phyloP scores from a whole-genome alignment of 2,113 vertebrate genomes.

The Ranitomeya imitator region DNA sequence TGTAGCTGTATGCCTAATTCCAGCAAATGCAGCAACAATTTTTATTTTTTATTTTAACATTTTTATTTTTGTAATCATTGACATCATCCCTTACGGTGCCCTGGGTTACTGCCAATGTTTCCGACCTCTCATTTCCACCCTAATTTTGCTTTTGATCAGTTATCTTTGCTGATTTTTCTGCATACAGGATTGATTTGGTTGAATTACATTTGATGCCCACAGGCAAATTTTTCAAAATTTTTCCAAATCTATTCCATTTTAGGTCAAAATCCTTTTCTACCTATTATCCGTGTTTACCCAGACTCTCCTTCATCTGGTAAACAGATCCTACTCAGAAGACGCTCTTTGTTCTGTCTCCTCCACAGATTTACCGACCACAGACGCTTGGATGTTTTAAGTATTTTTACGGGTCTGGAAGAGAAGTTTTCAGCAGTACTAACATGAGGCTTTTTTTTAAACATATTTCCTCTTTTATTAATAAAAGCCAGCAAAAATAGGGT shows the following conservation, averaged over 20 bases:
- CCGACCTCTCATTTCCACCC: neutral
- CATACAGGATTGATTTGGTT: neutral
- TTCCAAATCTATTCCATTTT: neutral
- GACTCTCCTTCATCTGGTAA: slow-evolving; percentile 29
- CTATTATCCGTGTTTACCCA: neutral
- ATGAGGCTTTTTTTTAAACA: neutral
- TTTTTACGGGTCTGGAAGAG: slow-evolving; percentile 31
- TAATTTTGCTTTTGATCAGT: neutral
- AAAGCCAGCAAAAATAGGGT: slow-evolving; percentile 46
- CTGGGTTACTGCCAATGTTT: neutral
- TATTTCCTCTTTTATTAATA: neutral
- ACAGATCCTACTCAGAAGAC: slow-evolving; percentile 41
- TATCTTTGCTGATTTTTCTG: neutral
- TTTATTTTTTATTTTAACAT: too few species aligned
- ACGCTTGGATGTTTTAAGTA: slow-evolving; percentile 48
- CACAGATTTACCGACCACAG: slow-evolving; percentile 51
- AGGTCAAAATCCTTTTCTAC: neutral
- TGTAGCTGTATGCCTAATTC: too few species aligned
- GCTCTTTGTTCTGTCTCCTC: slow-evolving; percentile 34
- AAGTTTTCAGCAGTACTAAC: neutral
- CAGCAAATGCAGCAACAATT: too few species aligned
- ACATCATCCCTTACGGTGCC: neutral
- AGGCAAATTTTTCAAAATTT: neutral
- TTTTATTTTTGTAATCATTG: neutral
- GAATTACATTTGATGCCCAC: neutral